Conservation (phyloP, 2,113 vertebrate species). For the Andinoacara biseriatus region DNA sequence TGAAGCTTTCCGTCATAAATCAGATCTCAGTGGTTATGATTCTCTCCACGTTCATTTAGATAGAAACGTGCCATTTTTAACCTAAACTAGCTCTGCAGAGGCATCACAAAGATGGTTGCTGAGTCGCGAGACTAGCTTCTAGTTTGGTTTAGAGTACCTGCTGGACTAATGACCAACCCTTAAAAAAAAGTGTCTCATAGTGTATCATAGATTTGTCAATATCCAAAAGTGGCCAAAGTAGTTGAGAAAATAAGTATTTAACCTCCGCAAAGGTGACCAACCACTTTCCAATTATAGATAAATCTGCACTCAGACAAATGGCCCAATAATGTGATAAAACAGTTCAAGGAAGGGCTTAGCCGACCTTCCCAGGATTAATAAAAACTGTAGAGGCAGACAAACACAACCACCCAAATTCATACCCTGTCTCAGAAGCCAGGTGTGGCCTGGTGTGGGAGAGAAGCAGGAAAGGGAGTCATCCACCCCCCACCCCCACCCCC, state of each 20-base stretch:
- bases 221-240: neutral
- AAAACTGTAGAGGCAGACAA: slow-evolving; percentile 12
- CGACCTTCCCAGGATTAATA: slow-evolving; percentile 15
- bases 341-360: neutral
- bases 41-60: neutral
- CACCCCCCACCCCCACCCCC: neutral
- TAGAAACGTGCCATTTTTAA: neutral
- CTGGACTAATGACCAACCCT: neutral
- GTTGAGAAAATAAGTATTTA: neutral
- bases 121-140: neutral
- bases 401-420: neutral
- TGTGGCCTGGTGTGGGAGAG: slow-evolving; percentile 60
- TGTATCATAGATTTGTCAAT: neutral
- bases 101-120: neutral
- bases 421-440: slow-evolving; percentile 39
- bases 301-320: neutral
- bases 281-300: too few relatives aligned
- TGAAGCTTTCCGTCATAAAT: too few relatives aligned
- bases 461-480: slow-evolving; percentile 61
- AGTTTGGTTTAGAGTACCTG: neutral
- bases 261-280: neutral
- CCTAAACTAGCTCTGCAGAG: neutral
- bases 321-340: neutral
- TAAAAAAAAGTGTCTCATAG: neutral
- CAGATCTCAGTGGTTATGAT: neutral